phyloP scores from a whole-genome alignment of 2,797 vertebrate species.

The Aeoliscus strigatus region DNA sequence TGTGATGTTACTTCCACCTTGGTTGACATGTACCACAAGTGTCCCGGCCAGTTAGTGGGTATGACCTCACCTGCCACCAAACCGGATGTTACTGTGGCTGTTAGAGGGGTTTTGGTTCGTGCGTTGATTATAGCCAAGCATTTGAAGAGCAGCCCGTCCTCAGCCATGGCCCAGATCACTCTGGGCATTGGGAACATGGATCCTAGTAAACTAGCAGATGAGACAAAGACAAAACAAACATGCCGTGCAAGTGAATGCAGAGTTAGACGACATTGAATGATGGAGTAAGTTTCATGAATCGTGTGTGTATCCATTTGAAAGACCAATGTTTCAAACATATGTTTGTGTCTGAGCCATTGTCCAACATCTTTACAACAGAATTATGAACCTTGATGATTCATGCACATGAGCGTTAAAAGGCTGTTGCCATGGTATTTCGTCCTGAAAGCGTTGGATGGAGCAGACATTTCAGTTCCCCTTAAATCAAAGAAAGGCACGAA shows the following conservation, averaged over 20 bases:
- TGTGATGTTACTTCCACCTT: too few relatives aligned
- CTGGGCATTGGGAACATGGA: conserved; percentile 98
- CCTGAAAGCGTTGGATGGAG: too few relatives aligned
- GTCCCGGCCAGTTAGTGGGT: conserved; percentile 37
- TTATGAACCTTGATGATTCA: too few relatives aligned
- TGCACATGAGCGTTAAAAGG: too few relatives aligned
- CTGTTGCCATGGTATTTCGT: too few relatives aligned
- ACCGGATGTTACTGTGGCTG: conserved; percentile 86
- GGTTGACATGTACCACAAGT: conserved; percentile 16
- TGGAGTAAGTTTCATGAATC: too few relatives aligned
- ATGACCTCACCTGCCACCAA: conserved; percentile 82
- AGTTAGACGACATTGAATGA: not conserved
- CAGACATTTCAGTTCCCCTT: too few relatives aligned
- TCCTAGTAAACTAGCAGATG: conserved; percentile 81
- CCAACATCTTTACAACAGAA: too few relatives aligned
- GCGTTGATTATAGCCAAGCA: conserved; percentile 80
- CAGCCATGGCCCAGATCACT: conserved; percentile 96
- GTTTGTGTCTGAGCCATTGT: too few relatives aligned
- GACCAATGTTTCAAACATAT: too few relatives aligned
- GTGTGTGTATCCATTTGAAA: too few relatives aligned
- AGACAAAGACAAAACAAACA: conserved; percentile 34
- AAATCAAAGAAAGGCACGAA: too few relatives aligned
- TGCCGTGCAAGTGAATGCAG: conserved; percentile 41
- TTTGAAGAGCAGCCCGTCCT: conserved; percentile 93
- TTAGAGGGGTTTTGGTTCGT: conserved; percentile 89